phyloP scores from a whole-genome alignment of 2,888 invertebrate genomes.

The Tetragnatha montana region DNA sequence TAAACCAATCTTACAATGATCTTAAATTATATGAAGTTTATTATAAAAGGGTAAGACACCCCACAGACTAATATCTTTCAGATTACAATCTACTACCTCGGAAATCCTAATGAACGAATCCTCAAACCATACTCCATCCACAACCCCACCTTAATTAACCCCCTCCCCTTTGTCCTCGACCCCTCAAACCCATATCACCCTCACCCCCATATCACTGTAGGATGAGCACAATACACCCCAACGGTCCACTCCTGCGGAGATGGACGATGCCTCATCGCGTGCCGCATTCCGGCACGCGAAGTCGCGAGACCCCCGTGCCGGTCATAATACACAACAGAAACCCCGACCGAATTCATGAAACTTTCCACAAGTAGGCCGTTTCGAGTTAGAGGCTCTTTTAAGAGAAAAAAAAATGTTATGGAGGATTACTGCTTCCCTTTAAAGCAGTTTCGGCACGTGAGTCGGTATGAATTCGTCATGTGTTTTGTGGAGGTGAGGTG shows the following conservation, averaged over 20 bases:
- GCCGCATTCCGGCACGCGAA: constrained; percentile 63
- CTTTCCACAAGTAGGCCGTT: constrained; percentile 47
- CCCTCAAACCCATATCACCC: constrained; percentile 58
- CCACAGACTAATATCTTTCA: no score
- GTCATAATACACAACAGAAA: constrained; percentile 2
- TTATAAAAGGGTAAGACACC: no score
- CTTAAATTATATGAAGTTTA: no score
- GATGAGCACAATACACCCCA: constrained; percentile 48
- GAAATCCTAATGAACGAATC: no score
- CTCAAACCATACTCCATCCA: no score
- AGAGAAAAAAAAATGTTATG: constrained; percentile 15
- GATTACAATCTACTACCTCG: no score
- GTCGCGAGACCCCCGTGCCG: constrained; percentile 58
- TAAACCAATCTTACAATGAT: no score
- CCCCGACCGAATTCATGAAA: constrained; percentile 27
- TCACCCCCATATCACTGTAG: constrained; percentile 35
- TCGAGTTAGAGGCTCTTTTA: constrained; percentile 27
- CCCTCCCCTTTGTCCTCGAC: background rate
- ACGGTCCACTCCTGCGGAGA: constrained; percentile 11
- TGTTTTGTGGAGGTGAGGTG: background rate
- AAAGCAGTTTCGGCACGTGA: constrained; percentile 64
- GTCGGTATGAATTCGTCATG: constrained; percentile 30
- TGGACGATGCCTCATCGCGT: constrained; percentile 36
- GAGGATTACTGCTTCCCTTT: constrained; percentile 34
- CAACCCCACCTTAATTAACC: no score